Percentiles rank a stretch among this genome's conserved stretches.
Conservation (phyloP, 2,797 vertebrate genomes). For the Meda fulgida region DNA sequence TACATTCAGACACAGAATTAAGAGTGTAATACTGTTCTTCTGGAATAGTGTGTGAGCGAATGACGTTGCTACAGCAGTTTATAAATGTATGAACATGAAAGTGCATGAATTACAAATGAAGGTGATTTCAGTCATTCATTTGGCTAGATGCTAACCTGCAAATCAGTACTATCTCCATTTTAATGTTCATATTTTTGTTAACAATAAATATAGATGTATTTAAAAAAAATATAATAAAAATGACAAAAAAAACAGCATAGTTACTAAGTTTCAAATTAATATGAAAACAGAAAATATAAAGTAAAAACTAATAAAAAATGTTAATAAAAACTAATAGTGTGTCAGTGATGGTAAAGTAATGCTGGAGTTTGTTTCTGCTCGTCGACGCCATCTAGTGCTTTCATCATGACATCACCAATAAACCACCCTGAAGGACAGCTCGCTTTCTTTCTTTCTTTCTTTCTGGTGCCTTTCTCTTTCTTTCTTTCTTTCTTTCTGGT, state of each 20-base stretch:
- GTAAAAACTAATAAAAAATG: too few species aligned
- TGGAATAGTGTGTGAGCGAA: background rate
- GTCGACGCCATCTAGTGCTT: conserved; percentile 32
- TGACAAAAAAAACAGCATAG: background rate
- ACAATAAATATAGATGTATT: background rate
- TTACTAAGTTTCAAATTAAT: background rate
- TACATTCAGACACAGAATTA: background rate
- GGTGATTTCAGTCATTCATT: background rate
- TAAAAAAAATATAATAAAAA: background rate
- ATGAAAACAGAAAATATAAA: background rate
- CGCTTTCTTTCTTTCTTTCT: background rate
- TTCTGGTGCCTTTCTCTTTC: background rate
- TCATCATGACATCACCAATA: background rate
- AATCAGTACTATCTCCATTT: background rate
- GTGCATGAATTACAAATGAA: background rate
- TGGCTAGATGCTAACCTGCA: background rate
- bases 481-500: background rate
- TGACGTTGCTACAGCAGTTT: background rate
- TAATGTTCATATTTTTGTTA: background rate
- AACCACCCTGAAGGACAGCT: background rate
- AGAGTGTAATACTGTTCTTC: background rate
- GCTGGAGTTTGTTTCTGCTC: background rate
- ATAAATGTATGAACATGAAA: background rate
- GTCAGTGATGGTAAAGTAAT: background rate
- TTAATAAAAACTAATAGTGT: background rate